Conservation (phyloP, 2,797 vertebrate species). For the Pempheris klunzingeri region DNA sequence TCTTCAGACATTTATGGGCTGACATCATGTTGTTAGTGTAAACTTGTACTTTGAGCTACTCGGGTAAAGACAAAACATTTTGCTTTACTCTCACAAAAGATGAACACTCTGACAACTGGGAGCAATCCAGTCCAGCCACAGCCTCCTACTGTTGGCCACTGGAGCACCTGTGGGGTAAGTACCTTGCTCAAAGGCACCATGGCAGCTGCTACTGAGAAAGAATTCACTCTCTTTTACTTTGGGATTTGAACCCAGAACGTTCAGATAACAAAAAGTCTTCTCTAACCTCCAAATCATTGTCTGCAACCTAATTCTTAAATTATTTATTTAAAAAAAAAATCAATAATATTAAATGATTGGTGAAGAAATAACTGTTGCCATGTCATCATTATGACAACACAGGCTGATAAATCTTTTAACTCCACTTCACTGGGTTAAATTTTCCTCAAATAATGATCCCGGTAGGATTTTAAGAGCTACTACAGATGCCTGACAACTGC, state of each 20-base stretch:
- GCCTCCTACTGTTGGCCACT: slow-evolving; percentile 24
- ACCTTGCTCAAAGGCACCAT: slow-evolving; percentile 70
- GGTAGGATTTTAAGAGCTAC: slow-evolving; percentile 27
- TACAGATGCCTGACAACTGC: slow-evolving; percentile 21
- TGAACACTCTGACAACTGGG: slow-evolving; percentile 10
- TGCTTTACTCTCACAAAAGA: slow-evolving; percentile 16
- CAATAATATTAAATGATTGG: not conserved
- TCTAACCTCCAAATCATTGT: slow-evolving; percentile 8
- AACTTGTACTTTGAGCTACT: not conserved
- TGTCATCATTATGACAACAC: not conserved
- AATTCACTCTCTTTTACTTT: not conserved
- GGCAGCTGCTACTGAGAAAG: slow-evolving; percentile 61
- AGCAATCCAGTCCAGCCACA: slow-evolving; percentile 32
- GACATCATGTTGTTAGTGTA: not conserved
- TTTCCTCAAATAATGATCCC: not conserved
- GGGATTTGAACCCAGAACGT: slow-evolving; percentile 15
- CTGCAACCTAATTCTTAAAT: slow-evolving; percentile 2
- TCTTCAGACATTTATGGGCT: not conserved
- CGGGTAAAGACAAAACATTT: not conserved
- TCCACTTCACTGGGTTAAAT: not conserved
- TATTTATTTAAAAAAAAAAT: not conserved
- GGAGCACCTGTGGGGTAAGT: slow-evolving; percentile 30
- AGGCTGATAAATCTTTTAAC: not conserved
- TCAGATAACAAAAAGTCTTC: slow-evolving; percentile 12
- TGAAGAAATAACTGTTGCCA: not conserved